Conservation (phyloP, 30 jellyfish, hydroid and myxozoan species). For the Turritopsis dohrnii region DNA sequence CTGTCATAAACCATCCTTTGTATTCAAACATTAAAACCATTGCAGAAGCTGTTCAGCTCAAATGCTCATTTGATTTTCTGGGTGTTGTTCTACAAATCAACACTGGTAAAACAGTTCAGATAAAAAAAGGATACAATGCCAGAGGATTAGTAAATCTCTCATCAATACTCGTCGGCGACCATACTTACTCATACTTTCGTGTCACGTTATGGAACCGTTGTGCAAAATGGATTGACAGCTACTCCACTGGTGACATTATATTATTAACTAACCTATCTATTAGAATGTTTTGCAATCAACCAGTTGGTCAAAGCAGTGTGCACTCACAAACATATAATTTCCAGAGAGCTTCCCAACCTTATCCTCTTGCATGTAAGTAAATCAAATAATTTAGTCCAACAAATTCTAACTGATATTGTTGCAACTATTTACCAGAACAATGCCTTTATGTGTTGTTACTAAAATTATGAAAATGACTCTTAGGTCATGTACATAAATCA, state of each 20-base stretch:
- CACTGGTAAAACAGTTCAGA: background rate
- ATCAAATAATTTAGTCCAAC: too few relatives aligned
- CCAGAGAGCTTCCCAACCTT: background rate
- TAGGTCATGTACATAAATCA: too few relatives aligned
- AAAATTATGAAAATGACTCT: background rate
- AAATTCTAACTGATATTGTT: too few relatives aligned
- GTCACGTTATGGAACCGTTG: constrained; percentile 7
- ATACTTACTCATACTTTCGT: background rate
- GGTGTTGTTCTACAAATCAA: background rate
- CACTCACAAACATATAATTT: background rate
- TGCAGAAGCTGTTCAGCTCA: background rate
- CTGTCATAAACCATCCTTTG: background rate
- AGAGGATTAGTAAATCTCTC: background rate
- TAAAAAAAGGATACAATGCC: background rate
- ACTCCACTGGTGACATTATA: background rate
- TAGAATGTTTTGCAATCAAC: background rate
- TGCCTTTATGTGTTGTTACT: background rate
- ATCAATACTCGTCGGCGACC: background rate
- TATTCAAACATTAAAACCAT: background rate
- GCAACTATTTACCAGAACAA: background rate
- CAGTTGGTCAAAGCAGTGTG: background rate
- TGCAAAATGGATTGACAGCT: background rate
- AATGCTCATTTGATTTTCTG: background rate
- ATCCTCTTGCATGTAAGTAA: background rate
- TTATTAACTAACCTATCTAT: background rate